Conservation (phyloP, 2,113 vertebrate species). For the Melanerpes aurifrons region DNA sequence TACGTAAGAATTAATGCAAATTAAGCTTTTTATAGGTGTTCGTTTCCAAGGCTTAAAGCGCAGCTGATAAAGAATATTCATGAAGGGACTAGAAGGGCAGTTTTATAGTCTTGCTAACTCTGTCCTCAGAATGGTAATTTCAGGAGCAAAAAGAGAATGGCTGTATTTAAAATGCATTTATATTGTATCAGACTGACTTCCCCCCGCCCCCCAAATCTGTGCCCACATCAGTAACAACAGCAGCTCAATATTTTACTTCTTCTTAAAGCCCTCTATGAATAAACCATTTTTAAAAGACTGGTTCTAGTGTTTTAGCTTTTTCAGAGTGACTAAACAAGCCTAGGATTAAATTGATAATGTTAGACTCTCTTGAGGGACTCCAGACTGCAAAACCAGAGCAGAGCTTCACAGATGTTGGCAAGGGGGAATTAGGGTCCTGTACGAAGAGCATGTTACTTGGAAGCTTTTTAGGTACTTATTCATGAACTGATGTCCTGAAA, state of each 20-base stretch:
- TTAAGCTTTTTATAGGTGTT: slow-evolving; percentile 17
- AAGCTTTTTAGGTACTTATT: background rate
- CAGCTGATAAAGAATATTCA: slow-evolving; percentile 50
- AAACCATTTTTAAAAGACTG: background rate
- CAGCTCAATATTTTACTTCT: background rate
- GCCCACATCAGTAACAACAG: background rate
- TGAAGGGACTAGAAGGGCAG: background rate
- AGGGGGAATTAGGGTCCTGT: background rate
- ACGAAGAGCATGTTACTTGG: background rate
- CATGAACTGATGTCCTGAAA: background rate
- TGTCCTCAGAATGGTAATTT: background rate
- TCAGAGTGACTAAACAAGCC: background rate
- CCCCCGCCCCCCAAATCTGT: background rate
- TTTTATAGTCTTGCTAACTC: background rate
- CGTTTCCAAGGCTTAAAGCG: slow-evolving; percentile 23
- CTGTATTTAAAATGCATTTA: background rate
- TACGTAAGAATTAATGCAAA: slow-evolving; percentile 57
- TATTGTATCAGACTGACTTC: background rate
- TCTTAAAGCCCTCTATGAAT: background rate
- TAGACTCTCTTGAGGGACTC: background rate
- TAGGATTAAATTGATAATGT: background rate
- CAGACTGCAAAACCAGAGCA: background rate
- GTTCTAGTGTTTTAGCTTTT: background rate
- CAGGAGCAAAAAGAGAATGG: background rate
- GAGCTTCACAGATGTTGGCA: background rate